Evolutionary conservation across 92 coral and sea anemone genomes (phyloP).

Genomic region (Heliopora coerulea): DNA sequence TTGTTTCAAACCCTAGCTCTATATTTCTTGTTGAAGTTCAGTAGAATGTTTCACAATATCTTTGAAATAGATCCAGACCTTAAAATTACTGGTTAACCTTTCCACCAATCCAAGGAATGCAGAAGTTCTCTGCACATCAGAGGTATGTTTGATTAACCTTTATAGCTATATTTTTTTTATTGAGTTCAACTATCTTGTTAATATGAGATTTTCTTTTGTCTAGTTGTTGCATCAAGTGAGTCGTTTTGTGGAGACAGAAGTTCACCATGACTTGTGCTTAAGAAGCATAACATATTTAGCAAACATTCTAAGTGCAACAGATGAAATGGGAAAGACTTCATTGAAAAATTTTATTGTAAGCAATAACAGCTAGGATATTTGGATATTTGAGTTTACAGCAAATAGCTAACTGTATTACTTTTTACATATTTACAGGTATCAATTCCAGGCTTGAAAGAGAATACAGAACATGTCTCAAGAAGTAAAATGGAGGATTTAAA

Average conservation of each 20-base stretch:
- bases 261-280: neutral
- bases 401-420: neutral
- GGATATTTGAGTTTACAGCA: neutral
- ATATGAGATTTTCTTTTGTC: neutral
- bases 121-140: constrained; percentile 40
- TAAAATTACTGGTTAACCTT: constrained; percentile 72
- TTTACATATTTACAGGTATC: neutral
- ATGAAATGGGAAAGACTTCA: neutral
- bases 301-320: neutral
- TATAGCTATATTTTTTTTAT: neutral
- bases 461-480: constrained; percentile 24
- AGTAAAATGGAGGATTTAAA: constrained; percentile 48
- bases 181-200: too few species aligned
- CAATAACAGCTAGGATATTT: neutral
- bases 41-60: neutral
- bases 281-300: neutral
- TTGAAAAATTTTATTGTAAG: neutral
- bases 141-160: constrained; percentile 44
- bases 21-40: too few species aligned
- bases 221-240: neutral
- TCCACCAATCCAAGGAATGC: constrained; percentile 62
- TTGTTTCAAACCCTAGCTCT: neutral
- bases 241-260: neutral
- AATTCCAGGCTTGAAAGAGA: constrained; percentile 35
- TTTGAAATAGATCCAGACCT: constrained; percentile 54